Evolutionary conservation across 2,888 invertebrate species (phyloP).

Genomic region (Malacosoma neustria): DNA sequence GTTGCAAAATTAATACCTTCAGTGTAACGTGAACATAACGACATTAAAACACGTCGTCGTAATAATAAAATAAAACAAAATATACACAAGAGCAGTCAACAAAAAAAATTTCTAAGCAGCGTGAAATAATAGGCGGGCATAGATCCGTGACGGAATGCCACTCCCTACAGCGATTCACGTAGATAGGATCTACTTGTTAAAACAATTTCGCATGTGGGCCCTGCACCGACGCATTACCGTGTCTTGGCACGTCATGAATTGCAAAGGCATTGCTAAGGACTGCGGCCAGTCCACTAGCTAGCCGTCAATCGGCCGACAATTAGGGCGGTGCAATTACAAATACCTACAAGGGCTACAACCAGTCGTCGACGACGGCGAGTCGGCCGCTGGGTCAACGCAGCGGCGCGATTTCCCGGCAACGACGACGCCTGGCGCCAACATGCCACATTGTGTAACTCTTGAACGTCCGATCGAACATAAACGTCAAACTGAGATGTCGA

Average conservation of each 20-base stretch:
- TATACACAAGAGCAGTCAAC: constrained; percentile 14
- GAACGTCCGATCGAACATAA: constrained; percentile 50
- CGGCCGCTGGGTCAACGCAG: constrained; percentile 67
- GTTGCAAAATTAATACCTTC: constrained; percentile 21
- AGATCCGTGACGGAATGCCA: constrained; percentile 38
- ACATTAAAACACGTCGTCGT: constrained; percentile 22
- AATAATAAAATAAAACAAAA: constrained; percentile 11
- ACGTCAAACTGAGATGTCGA: constrained; percentile 36
- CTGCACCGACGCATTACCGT: constrained; percentile 16
- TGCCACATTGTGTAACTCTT: constrained; percentile 57
- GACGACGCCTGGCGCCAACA: constrained; percentile 58
- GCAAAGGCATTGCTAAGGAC: constrained; percentile 35
- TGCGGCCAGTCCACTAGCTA: constrained; percentile 42
- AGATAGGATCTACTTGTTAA: constrained; percentile 59
- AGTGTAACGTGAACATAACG: constrained; percentile 31
- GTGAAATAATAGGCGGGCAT: constrained; percentile 44
- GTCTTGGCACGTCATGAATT: constrained; percentile 49
- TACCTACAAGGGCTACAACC: constrained; percentile 15
- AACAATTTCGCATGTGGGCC: constrained; percentile 57
- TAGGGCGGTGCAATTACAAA: constrained; percentile 63
- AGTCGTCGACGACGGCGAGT: constrained; percentile 41
- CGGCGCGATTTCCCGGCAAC: constrained; percentile 60
- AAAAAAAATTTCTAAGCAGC: constrained; percentile 21
- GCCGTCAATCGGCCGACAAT: constrained; percentile 47
- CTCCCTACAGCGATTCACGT: constrained; percentile 33